A percentile compares a stretch with the other conserved stretches of the same genome.
Conservation (phyloP, 1,140 invertebrate genomes). For the Proales similis region DNA sequence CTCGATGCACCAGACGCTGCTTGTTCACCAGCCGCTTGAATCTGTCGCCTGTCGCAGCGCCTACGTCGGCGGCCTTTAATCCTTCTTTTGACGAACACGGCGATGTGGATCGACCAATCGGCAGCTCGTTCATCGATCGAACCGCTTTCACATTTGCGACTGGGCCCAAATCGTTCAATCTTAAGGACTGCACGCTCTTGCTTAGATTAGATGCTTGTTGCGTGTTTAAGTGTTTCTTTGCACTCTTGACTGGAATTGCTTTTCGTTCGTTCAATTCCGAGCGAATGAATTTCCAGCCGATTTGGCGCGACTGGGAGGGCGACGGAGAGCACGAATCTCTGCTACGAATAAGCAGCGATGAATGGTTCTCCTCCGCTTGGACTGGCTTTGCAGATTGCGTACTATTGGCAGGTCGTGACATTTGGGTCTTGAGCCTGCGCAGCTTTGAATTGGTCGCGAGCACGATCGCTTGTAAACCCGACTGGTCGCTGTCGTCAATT, state of each 20-base stretch:
- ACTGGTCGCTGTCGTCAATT: not conserved
- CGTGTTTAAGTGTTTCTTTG: too few species aligned
- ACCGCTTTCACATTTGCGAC: not conserved
- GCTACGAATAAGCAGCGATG: too few species aligned
- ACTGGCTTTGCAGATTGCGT: too few species aligned
- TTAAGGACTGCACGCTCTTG: not conserved
- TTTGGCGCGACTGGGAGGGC: too few species aligned
- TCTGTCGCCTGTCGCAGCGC: not conserved
- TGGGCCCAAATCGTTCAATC: not conserved
- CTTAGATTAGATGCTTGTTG: too few species aligned
- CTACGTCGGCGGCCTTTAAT: not conserved
- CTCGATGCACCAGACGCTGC: constrained; percentile 3
- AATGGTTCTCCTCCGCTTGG: too few species aligned
- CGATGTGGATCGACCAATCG: not conserved
- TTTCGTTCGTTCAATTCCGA: too few species aligned
- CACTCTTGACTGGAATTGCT: too few species aligned
- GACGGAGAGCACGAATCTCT: too few species aligned
- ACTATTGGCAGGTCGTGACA: too few species aligned
- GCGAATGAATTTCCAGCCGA: too few species aligned
- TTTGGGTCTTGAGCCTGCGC: too few species aligned
- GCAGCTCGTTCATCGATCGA: not conserved
- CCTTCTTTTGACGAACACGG: not conserved
- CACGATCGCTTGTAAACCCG: not conserved
- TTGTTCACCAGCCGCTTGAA: constrained; percentile 9
- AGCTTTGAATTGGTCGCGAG: not conserved